Evolutionary conservation across 2,797 vertebrate species (phyloP), one percentile per base, ranked within the genome.

Genomic region (Dipus sagitta): DNA sequence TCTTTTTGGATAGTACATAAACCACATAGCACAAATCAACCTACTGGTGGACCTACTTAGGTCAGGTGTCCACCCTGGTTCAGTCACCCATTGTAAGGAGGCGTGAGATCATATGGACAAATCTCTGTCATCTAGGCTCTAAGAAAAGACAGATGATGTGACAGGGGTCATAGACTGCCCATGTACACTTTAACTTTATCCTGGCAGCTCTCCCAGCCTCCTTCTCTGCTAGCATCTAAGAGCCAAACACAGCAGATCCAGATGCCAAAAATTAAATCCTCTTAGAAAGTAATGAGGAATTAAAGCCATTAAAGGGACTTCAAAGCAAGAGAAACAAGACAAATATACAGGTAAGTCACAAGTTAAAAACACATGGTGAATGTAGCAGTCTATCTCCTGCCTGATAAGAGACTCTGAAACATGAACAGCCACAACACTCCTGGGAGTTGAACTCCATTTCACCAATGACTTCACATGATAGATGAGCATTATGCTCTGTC

Each of bases 281-380:
- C 17, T 93, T 79, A 85, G 72, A 75, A 1, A 62, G 3, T 86
- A 92, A 72, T 70, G 72, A 92, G 83, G 60, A 92, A 47, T 86
- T 86, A 72, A 95, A 96, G 72, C 38, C 78, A 92, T 85, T 90
- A 92, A 76, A 72, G 47, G 34, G 92, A 92, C 81, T 94, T 95
- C 86, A 93, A 95, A 94, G 87, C 70, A 47, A 91, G 54, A 60
- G 92, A 82, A 60, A 24, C 58, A 94, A 85, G 82, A 38, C 62
- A 93, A 94, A 64, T n/a, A 74, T 18, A 76, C 12, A 71, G n/a
- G 84, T 60, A 82, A 78, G 54, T 32, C 54, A 60, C 91, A 92
- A 81, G 62, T 87, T 83, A 85, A 80, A 94, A 84, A 93, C 24
- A 32, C 14, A 11, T 0, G 6, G 64, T 47, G 18, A 78, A 47